These are phyloP conservation scores for Apogon hyalosoma DNA, from an alignment of 2,797 vertebrate species.

Conservation along the genomic window DNA sequence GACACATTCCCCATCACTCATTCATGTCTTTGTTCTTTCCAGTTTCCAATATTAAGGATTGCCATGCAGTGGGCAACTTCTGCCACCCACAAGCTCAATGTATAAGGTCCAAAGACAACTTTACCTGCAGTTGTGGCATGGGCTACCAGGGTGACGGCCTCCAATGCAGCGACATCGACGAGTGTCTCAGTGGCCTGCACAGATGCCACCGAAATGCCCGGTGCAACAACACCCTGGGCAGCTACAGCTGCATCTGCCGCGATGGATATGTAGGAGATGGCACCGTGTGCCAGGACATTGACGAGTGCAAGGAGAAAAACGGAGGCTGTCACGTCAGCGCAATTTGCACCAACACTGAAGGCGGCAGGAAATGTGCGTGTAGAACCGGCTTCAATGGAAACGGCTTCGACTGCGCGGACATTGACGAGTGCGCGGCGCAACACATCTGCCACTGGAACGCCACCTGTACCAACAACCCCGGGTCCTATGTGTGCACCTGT, in stretches of 20 bases:
- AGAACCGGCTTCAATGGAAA: conserved; percentile 81
- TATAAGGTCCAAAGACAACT: conserved; percentile 65
- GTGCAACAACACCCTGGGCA: conserved; percentile 84
- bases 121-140: conserved; percentile 77
- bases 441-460: conserved; percentile 88
- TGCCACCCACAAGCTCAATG: conserved; percentile 83
- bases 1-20: background rate
- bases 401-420: conserved; percentile 81
- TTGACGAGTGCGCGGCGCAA: conserved; percentile 78
- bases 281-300: conserved; percentile 79
- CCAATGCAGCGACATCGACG: conserved; percentile 83
- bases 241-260: conserved; percentile 82
- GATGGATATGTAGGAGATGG: conserved; percentile 84
- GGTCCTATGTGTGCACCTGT: conserved; percentile 86
- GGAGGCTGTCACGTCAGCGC: conserved; percentile 83
- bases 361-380: conserved; percentile 81
- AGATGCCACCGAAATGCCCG: conserved; percentile 76
- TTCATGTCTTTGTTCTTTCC: conserved; percentile 17
- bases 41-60: conserved; percentile 73
- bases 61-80: conserved; percentile 67
- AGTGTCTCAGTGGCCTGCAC: conserved; percentile 78
- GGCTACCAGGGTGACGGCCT: conserved; percentile 83
- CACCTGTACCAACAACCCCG: conserved; percentile 86
- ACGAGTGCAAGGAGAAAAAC: conserved; percentile 83
- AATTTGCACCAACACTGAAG: conserved; percentile 81